Conservation (phyloP, 2,888 invertebrate genomes). For the Chalcis sispes region DNA sequence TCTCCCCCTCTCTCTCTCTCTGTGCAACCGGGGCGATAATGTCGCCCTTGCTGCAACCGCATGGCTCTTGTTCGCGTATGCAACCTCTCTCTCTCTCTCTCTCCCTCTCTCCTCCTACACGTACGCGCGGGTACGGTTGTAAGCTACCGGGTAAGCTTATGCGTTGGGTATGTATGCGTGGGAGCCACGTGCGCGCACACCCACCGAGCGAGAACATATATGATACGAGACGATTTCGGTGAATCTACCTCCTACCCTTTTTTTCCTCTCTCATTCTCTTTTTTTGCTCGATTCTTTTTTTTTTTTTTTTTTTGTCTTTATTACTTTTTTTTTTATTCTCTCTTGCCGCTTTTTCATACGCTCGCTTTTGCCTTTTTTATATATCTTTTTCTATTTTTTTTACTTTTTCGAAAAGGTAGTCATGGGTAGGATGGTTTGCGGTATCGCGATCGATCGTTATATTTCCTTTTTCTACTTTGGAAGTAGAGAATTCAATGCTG, state of each 20-base stretch:
- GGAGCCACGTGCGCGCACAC: too few relatives aligned
- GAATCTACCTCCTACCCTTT: background rate
- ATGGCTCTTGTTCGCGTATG: constrained; percentile 63
- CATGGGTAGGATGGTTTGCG: constrained; percentile 8
- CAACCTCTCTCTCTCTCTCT: constrained; percentile 6
- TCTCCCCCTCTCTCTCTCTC: constrained; percentile 6
- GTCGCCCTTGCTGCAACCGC: constrained; percentile 65
- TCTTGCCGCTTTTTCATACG: too few relatives aligned
- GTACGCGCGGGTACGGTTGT: background rate
- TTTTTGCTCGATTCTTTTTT: background rate
- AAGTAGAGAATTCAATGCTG: constrained; percentile 21
- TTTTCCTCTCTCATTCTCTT: background rate
- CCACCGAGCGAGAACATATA: background rate
- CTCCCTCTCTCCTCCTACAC: constrained; percentile 2
- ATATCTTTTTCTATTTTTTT: too few relatives aligned
- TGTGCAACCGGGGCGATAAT: constrained; percentile 72
- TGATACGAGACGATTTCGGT: too few relatives aligned
- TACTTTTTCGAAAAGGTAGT: too few relatives aligned
- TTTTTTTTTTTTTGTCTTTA: too few relatives aligned
- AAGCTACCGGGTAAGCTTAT: too few relatives aligned
- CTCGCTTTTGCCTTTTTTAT: too few relatives aligned
- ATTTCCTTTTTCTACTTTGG: constrained; percentile 7
- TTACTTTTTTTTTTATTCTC: too few relatives aligned
- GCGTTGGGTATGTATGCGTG: too few relatives aligned
- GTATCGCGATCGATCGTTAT: constrained; percentile 49